phyloP scores from a whole-genome alignment of 2,888 invertebrate genomes.

The Xestia ashworthii region DNA sequence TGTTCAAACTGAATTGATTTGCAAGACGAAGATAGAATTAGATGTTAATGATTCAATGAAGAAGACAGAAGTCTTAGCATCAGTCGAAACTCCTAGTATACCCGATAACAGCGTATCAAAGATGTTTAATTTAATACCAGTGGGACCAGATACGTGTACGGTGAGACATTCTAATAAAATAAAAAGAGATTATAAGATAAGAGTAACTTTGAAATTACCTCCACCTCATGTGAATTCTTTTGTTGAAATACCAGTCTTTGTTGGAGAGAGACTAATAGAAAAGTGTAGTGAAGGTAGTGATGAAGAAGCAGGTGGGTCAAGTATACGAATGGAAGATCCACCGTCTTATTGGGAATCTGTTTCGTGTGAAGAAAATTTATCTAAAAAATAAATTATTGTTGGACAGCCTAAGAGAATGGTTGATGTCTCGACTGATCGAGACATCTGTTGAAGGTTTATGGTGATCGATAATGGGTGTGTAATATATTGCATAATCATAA shows the following conservation, averaged over 20 bases:
- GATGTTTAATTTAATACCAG: constrained; percentile 15
- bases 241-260: constrained; percentile 33
- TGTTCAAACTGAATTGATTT: constrained; percentile 24
- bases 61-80: constrained; percentile 5
- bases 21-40: constrained; percentile 7
- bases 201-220: constrained; percentile 38
- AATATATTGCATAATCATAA: too few relatives aligned
- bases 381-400: neutral
- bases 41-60: neutral
- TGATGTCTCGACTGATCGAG: neutral
- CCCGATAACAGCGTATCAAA: constrained; percentile 26
- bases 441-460: too few relatives aligned
- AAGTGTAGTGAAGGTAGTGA: neutral
- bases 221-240: constrained; percentile 30
- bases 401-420: neutral
- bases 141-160: constrained; percentile 19
- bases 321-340: neutral
- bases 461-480: too few relatives aligned
- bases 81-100: constrained; percentile 15
- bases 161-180: constrained; percentile 35
- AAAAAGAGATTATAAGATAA: constrained; percentile 26
- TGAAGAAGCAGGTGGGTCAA: neutral
- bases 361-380: neutral
- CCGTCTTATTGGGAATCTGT: constrained; percentile 12
- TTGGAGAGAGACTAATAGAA: constrained; percentile 21